Percentiles rank a stretch among this genome's conserved stretches.
phyloP scores from a whole-genome alignment of 64 coral and sea anemone species.

The Exaiptasia diaphana region DNA sequence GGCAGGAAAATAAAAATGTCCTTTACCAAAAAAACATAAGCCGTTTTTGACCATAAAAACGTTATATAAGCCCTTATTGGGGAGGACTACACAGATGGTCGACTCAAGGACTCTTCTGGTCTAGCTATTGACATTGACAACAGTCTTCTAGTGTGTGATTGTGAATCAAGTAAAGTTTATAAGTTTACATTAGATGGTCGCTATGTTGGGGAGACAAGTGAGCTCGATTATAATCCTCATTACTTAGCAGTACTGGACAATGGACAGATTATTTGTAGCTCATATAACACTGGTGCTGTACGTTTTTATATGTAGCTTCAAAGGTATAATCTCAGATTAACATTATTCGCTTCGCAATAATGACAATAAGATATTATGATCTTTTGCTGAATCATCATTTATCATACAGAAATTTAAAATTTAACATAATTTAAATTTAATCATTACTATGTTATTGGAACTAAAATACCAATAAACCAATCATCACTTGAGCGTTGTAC shows the following conservation, averaged over 20 bases:
- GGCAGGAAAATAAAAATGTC: neutral
- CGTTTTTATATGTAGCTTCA: too few relatives aligned
- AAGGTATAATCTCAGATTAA: too few relatives aligned
- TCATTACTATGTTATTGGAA: too few relatives aligned
- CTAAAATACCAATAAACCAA: too few relatives aligned
- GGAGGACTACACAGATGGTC: neutral
- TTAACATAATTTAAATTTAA: too few relatives aligned
- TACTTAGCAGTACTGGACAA: neutral
- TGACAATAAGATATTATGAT: too few relatives aligned
- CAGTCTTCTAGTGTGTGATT: neutral
- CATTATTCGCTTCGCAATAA: too few relatives aligned
- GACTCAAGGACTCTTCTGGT: neutral
- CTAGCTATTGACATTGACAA: neutral
- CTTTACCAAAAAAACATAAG: neutral
- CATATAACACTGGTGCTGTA: neutral
- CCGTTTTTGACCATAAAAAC: too few relatives aligned
- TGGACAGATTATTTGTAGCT: neutral
- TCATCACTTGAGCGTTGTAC: too few relatives aligned
- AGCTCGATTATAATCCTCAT: neutral
- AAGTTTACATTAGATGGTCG: constrained; percentile 2
- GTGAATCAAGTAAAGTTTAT: neutral
- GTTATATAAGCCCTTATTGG: too few relatives aligned
- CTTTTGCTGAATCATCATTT: too few relatives aligned
- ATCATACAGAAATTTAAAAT: too few relatives aligned
- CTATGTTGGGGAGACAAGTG: neutral